Evolutionary conservation across 2,113 vertebrate species (phyloP).

Genomic region (Callithrix jacchus): DNA sequence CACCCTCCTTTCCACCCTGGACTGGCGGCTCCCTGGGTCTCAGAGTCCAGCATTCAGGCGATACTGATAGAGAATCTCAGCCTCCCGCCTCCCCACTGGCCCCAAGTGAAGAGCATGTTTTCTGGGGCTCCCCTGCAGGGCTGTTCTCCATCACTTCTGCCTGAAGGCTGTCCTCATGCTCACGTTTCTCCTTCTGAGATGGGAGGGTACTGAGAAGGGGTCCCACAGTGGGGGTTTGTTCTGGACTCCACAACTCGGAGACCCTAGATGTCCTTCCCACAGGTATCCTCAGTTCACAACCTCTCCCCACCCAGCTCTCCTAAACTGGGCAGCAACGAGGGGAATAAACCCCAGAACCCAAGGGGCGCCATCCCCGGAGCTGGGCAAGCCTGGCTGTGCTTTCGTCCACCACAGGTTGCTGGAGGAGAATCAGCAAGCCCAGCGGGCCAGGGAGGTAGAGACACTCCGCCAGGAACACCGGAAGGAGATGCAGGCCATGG

Average conservation of each 20-base stretch:
- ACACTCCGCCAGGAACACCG: constrained; percentile 86
- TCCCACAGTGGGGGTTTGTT: neutral
- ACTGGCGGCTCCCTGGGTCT: neutral
- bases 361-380: neutral
- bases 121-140: neutral
- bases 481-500: constrained; percentile 88
- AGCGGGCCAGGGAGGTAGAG: constrained; percentile 85
- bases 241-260: neutral
- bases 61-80: neutral
- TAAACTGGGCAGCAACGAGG: neutral
- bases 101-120: neutral
- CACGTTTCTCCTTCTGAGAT: neutral
- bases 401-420: constrained; percentile 69
- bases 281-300: neutral
- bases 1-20: neutral
- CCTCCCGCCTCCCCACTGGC: too few relatives aligned
- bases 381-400: neutral
- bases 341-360: too few relatives aligned
- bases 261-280: neutral
- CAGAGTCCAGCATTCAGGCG: accelerated
- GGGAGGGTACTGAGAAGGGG: neutral
- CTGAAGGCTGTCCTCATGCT: neutral
- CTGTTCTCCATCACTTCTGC: neutral
- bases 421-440: constrained; percentile 83
- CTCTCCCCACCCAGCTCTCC: neutral